phyloP scores from a whole-genome alignment of 1,140 invertebrate species.

The Heliconius hewitsoni region DNA sequence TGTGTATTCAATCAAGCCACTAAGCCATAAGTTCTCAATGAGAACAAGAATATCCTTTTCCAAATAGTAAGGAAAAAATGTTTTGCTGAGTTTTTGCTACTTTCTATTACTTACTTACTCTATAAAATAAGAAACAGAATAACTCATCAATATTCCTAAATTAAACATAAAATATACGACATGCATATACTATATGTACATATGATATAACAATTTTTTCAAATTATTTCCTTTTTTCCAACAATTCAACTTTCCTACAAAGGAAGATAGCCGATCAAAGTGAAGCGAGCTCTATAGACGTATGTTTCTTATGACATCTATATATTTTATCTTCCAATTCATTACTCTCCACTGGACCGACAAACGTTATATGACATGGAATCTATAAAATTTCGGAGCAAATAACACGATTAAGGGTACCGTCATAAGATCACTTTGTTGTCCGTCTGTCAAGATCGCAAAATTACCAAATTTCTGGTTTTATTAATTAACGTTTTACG shows the following conservation, averaged over 20 bases:
- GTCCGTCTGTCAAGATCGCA: no score
- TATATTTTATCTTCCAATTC: constrained; percentile 9
- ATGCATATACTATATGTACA: not conserved
- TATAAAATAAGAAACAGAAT: no score
- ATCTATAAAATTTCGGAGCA: not conserved
- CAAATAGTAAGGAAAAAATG: no score
- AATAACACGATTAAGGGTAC: not conserved
- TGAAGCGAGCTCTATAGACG: not conserved
- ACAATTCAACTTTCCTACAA: not conserved
- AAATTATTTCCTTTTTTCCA: not conserved
- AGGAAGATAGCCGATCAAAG: not conserved
- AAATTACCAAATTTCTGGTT: no score
- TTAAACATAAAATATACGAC: no score
- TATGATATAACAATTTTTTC: not conserved
- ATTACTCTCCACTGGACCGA: constrained; percentile 9
- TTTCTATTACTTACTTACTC: no score
- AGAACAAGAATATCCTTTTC: no score
- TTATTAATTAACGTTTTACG: not conserved
- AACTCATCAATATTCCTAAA: no score
- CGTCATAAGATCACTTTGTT: no score
- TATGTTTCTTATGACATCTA: constrained; percentile 8
- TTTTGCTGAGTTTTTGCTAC: no score
- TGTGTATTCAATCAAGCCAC: no score
- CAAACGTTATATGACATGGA: not conserved
- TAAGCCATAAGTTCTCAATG: no score